Evolutionary conservation across 2,888 invertebrate genomes (phyloP), one percentile per base, ranked within the genome.

Genomic region (Microchrysa polita): DNA sequence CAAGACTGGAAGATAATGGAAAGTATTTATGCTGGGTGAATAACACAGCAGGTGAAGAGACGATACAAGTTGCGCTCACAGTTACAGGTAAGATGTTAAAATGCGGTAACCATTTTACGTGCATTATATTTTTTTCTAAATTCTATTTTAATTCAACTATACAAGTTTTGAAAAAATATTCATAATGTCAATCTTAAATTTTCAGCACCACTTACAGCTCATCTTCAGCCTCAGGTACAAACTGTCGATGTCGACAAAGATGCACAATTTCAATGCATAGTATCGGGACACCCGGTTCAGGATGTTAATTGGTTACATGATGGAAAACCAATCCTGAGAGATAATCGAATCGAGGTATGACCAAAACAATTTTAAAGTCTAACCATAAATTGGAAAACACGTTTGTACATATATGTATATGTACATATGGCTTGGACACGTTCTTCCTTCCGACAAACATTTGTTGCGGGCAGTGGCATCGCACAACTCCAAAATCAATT

Each of bases 1-100:
- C 84, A 76, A 86, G 91, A 75, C 86, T 91, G 69, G 93, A 93
- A 81, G 96, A 97, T 83, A 90, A 92, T 74, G 96, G 96, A 67
- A 90, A 92, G 79, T 96, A 95, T 86, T 89, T 93, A 74, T 97
- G 97, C 86, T 93, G 92, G 88, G 93, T 94, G 73, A 95, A 95
- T 86, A 97, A 96, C 83, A 92, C 93, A 7, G 92, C 93, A 1
- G 96, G 96, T 27, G 92, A 91, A 80, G 93, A 93, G 82, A 91
- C 91, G 55, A 90, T 92, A 60, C 90, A 92, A 80, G 91, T 93
- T 79, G 90, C 91, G 18, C 87, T 95, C 76, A 90, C 90, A 78
- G 92, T 95, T 75, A 93, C 92, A 83, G 92, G 93, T 92, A 83
- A 84, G n/a, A n/a, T n/a, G n/a, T n/a, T n/a, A n/a, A n/a, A n/a